Conservation (phyloP, 2,113 vertebrate species). For the Peromyscus californicus region DNA sequence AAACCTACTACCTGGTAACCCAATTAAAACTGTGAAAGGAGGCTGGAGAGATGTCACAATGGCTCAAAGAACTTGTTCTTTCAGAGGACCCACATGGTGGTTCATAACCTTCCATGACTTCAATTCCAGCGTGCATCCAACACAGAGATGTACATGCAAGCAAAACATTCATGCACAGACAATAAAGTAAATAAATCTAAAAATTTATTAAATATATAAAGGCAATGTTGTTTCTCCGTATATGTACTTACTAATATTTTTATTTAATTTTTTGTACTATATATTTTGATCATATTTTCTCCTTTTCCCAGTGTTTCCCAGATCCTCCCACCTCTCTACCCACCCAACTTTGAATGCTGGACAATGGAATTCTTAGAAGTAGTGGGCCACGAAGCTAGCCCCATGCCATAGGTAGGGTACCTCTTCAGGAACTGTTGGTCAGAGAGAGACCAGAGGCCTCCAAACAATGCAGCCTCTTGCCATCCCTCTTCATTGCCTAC, state of each 20-base stretch:
- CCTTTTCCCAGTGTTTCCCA: background rate
- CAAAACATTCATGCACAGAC: background rate
- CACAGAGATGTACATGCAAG: background rate
- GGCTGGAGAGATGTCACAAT: background rate
- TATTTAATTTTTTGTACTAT: background rate
- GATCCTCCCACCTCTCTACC: background rate
- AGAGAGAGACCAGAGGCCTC: background rate
- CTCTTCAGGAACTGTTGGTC: background rate
- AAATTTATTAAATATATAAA: background rate
- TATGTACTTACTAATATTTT: background rate
- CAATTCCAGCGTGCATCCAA: background rate
- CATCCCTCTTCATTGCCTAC: background rate
- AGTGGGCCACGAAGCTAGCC: background rate
- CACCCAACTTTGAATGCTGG: background rate
- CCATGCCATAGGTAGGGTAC: background rate
- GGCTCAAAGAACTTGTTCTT: background rate
- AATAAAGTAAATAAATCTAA: background rate
- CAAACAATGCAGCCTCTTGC: background rate
- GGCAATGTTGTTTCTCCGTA: background rate
- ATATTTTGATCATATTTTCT: background rate
- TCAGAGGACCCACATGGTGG: background rate
- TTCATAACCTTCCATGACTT: background rate
- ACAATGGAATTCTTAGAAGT: background rate
- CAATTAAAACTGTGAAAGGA: background rate
- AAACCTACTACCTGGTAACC: background rate